Conservation (phyloP, 2,797 vertebrate genomes). For the Ctenopoma multispine region DNA sequence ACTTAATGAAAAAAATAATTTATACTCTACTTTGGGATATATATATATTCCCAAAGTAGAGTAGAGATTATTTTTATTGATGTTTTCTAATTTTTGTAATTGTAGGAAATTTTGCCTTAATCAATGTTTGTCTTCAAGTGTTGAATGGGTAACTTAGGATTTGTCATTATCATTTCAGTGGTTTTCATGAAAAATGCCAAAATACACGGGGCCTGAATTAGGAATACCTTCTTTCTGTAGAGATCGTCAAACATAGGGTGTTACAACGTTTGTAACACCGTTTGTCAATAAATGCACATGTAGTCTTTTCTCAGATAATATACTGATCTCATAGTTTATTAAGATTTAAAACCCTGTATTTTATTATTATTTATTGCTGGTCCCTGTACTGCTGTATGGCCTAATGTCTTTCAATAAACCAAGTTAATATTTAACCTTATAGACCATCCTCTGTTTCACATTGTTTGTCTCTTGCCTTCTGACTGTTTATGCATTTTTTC, state of each 20-base stretch:
- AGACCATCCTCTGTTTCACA: conserved; percentile 45
- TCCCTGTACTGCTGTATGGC: conserved; percentile 23
- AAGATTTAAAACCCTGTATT: background rate
- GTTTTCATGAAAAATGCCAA: background rate
- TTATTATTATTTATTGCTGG: background rate
- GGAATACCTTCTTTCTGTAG: background rate
- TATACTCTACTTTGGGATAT: too few relatives aligned
- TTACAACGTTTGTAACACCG: too few relatives aligned
- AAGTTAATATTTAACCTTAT: conserved; percentile 67
- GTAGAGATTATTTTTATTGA: background rate
- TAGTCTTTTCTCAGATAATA: conserved; percentile 6
- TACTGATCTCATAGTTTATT: background rate
- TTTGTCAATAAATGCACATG: conserved; percentile 44
- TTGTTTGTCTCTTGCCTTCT: conserved; percentile 30
- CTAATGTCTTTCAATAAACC: conserved; percentile 35
- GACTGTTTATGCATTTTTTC: conserved; percentile 8
- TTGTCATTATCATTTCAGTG: background rate
- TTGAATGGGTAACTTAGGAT: background rate
- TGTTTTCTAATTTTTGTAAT: conserved; percentile 3
- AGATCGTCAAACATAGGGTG: conserved; percentile 10
- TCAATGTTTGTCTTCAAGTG: background rate
- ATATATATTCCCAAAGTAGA: too few relatives aligned
- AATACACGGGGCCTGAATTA: background rate
- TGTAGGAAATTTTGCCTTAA: background rate
- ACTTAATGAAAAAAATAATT: background rate